Base-by-base conservation (phyloP, 1,140 invertebrate species). In the Lepeophtheirus salmonis region DNA sequence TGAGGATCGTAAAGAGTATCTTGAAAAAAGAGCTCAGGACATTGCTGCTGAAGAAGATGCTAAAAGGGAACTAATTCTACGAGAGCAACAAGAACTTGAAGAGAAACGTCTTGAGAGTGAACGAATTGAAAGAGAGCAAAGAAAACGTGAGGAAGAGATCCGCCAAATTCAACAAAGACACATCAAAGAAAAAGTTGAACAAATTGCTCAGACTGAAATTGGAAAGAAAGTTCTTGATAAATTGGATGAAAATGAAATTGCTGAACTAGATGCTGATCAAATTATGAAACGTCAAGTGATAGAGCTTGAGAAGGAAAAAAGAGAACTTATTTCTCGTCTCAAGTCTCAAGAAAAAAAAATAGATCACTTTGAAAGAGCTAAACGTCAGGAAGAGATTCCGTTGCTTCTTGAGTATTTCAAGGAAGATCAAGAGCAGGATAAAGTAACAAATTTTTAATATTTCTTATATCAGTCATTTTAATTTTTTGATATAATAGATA, bases 281-380 rank as follows among this genome's bases (percentile, higher is more conserved):
- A 75, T 75, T 24, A 69, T 75, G 67, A 68, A 69, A 21, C 80
- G 83, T 23, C 88, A 92, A 70, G 83, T 84, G 2, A 87, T 91
- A 68, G 89, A 92, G 67, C 66, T 90, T 56, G 84, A 89, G 70
- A 87, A 89, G 64, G 87, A 90, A 69, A 80, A 86, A 48, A 80
- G 83, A 16, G 89, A 94, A 69, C 73, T 89, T 65, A 82, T 86
- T 65, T 84, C 87, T 23, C 82, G 86, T 64, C 74, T 95, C 2
- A 91, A 91, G 68, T 83, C 83, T 0, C 89, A 95, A 67, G 89
- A 92, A 69, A 94, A 94, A 74, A 91, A 89, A 73, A 80, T 94
- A 10, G 89, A 95, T 72, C 90, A 95, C 70, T 80, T 90, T 65
- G 89, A 92, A 68, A 76, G 92, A 62, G 91, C 92, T 1, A 94